These are phyloP conservation scores for Argopecten irradians DNA, from an alignment of 1,140 invertebrate species.

Conservation along the genomic window DNA sequence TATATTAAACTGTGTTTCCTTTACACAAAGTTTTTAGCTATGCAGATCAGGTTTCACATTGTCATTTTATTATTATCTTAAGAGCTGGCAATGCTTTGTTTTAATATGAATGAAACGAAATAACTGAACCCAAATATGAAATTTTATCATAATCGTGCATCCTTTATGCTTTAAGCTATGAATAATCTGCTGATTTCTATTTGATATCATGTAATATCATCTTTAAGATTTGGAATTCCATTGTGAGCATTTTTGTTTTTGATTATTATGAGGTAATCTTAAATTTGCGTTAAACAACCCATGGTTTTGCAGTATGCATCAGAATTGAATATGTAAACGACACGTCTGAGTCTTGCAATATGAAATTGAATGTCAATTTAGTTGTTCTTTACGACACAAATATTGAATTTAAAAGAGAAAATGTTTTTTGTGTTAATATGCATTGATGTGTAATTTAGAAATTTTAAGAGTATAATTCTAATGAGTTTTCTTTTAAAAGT, in stretches of 20 bases:
- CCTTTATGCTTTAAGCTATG: not conserved
- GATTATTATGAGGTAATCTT: not conserved
- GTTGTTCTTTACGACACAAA: not conserved
- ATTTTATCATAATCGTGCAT: not conserved
- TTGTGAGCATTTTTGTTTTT: not conserved
- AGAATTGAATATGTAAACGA: not conserved
- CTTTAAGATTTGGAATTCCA: not conserved
- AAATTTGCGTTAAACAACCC: not conserved
- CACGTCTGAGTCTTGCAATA: not conserved
- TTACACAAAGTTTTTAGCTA: not conserved
- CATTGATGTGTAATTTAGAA: not conserved
- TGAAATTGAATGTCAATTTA: not conserved
- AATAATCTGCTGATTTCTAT: not conserved
- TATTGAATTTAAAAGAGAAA: not conserved
- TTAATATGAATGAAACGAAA: not conserved
- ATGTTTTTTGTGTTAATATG: not conserved
- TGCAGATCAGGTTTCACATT: not conserved
- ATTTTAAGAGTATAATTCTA: not conserved
- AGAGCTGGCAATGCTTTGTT: not conserved
- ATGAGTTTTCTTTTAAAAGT: not conserved
- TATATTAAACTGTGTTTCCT: too few species aligned
- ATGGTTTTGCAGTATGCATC: not conserved
- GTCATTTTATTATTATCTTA: not conserved
- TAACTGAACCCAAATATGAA: not conserved
- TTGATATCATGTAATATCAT: not conserved